Evolutionary conservation across 2,113 vertebrate genomes (phyloP), one percentile per base, ranked within the genome.

Genomic region (Merops nubicus): DNA sequence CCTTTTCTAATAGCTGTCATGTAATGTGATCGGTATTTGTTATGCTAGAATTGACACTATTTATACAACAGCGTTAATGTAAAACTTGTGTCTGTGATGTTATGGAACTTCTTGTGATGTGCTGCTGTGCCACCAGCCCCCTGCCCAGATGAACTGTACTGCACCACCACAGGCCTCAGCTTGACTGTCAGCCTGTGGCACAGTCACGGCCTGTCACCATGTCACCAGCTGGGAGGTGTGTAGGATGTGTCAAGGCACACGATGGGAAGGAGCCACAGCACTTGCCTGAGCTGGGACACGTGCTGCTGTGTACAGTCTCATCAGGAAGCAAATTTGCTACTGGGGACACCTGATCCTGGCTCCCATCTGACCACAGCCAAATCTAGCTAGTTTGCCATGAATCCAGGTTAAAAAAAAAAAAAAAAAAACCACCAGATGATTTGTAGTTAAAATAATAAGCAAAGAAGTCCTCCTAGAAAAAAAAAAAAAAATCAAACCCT

Each of bases 121-220:
- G 31, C 11, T 6, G 11, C 20, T 79, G 28, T 57, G 48, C 34
- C 1, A 0, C 23, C 50, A 62, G 50, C 51, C 16, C 29, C 36
- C 3, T 42, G 29, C 19, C 17, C 25, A 53, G 13, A 23, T 42
- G 14, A 64, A 53, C 21, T 25, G 18, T 82, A 12, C 23, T 20
- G 11, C 40, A 18, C 31, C 13, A 13, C 33, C 51, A 48, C 59
- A 6, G 47, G 40, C 48, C 38, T 45, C 7, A 9, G 33, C n/a
- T n/a, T n/a, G n/a, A n/a, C n/a, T n/a, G n/a, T n/a, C n/a, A n/a
- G n/a, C n/a, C n/a, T 16, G 53, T 34, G 74, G 21, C 21, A 9
- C 47, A 13, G 26, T 42, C 19, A 1, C 4, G 42, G 8, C 21
- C 65, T 74, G 64, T 42, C 15, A 26, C 1, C 1, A 0, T 42